Conservation (phyloP, 2,888 invertebrate species). For the Suillia variegata region DNA sequence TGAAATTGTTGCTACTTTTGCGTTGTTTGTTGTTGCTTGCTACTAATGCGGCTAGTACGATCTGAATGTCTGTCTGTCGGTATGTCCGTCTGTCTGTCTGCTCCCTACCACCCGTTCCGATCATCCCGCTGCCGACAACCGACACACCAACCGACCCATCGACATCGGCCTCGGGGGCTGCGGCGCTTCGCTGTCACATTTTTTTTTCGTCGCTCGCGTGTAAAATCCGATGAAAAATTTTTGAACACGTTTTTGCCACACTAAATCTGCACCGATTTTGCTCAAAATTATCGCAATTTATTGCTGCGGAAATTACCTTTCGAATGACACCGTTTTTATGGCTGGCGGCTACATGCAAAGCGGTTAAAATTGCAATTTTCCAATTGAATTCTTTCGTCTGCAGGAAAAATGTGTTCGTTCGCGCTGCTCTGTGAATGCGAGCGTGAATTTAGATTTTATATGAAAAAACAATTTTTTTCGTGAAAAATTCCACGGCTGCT, state of each 20-base stretch:
- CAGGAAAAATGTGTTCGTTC: background rate
- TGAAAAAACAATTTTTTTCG: background rate
- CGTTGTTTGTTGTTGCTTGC: too few relatives aligned
- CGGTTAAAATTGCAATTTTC: constrained; percentile 19
- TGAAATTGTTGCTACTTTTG: background rate
- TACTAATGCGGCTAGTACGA: background rate
- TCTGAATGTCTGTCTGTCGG: background rate
- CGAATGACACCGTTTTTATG: constrained; percentile 28
- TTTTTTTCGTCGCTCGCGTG: constrained; percentile 29
- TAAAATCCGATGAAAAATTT: constrained; percentile 40
- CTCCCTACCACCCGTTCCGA: background rate
- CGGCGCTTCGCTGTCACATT: constrained; percentile 25
- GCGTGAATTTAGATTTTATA: too few relatives aligned
- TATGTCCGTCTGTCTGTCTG: background rate
- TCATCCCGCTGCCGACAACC: background rate
- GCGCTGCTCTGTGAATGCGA: too few relatives aligned
- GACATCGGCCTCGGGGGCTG: background rate
- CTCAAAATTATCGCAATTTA: constrained; percentile 31
- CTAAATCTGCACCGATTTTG: constrained; percentile 33
- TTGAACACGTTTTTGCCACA: constrained; percentile 47
- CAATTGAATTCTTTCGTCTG: constrained; percentile 43
- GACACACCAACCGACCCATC: background rate
- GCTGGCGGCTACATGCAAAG: constrained; percentile 24
- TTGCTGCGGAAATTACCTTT: constrained; percentile 35
- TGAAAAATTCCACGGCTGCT: constrained; percentile 8